These are phyloP conservation scores for Phengaris arion DNA, from an alignment of 2,888 invertebrate genomes.

Conservation along the genomic window DNA sequence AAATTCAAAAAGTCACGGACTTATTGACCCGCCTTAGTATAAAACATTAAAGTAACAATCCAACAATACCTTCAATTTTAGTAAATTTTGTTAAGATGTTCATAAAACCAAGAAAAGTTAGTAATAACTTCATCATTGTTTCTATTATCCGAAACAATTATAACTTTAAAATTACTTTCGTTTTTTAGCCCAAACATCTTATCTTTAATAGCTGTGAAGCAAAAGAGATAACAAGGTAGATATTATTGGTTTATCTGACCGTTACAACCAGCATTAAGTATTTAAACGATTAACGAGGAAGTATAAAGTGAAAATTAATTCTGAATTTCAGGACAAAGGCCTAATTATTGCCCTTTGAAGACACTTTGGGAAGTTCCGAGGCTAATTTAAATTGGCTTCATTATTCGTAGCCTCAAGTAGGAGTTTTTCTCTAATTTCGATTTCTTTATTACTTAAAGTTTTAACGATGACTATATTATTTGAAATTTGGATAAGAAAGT, in stretches of 20 bases:
- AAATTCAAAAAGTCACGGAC: too few relatives aligned
- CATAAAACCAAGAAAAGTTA: not conserved
- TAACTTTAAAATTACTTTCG: not conserved
- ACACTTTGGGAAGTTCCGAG: slow-evolving; percentile 47
- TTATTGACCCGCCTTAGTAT: too few relatives aligned
- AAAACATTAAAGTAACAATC: too few relatives aligned
- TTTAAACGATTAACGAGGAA: slow-evolving; percentile 46
- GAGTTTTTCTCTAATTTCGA: slow-evolving; percentile 37
- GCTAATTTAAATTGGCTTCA: slow-evolving; percentile 58
- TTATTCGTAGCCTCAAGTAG: slow-evolving; percentile 44
- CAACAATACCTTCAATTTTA: not conserved
- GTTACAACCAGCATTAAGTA: slow-evolving; percentile 24
- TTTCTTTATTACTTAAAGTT: slow-evolving; percentile 32
- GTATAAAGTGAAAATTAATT: slow-evolving; percentile 47
- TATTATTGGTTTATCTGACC: slow-evolving; percentile 24
- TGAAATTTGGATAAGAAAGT: not conserved
- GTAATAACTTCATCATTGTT: not conserved
- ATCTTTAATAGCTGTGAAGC: not conserved
- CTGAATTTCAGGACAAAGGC: slow-evolving; percentile 54
- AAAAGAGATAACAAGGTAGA: slow-evolving; percentile 5
- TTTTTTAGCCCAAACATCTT: not conserved
- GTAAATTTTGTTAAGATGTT: not conserved
- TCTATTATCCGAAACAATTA: slow-evolving; percentile 11
- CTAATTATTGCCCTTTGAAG: slow-evolving; percentile 64
- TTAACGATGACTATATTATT: not conserved